phyloP scores from a whole-genome alignment of 2,113 vertebrate species.

The Oryctolagus cuniculus region DNA sequence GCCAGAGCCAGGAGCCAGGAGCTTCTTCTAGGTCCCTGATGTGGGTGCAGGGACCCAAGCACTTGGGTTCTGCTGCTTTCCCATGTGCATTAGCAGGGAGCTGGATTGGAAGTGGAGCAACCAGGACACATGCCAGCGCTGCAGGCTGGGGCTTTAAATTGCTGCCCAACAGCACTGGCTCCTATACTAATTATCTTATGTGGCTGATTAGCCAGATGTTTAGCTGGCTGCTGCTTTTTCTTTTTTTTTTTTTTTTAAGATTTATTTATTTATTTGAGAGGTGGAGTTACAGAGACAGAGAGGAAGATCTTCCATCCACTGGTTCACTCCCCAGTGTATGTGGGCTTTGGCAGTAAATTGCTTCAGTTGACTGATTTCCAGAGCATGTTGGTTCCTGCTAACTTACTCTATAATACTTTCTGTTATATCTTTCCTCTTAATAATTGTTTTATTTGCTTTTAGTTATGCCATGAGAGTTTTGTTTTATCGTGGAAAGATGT shows the following conservation, averaged over 20 bases:
- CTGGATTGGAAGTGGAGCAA: no score
- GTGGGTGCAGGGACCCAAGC: no score
- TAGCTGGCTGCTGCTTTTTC: background rate
- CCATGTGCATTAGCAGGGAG: no score
- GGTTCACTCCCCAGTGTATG: background rate
- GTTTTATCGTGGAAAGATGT: slow-evolving; percentile 25
- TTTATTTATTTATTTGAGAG: slow-evolving; percentile 27
- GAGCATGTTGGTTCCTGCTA: slow-evolving; percentile 14
- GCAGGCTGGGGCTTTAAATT: no score
- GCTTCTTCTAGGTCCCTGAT: no score
- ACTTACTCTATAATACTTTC: slow-evolving; percentile 47
- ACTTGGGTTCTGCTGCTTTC: no score
- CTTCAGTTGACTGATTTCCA: slow-evolving; percentile 7
- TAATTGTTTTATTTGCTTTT: slow-evolving; percentile 61
- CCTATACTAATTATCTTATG: background rate
- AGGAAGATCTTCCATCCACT: no score
- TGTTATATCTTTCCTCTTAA: slow-evolving; percentile 52
- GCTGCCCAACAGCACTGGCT: no score
- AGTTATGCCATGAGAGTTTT: slow-evolving; percentile 36
- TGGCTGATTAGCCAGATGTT: background rate
- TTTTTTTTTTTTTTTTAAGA: slow-evolving; percentile 44
- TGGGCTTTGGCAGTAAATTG: slow-evolving; percentile 19
- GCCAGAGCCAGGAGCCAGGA: no score
- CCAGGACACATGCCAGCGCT: no score
- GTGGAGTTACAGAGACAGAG: no score